These are phyloP conservation scores for Danio tinwini DNA, from an alignment of 2,797 vertebrate genomes.

Conservation along the genomic window DNA sequence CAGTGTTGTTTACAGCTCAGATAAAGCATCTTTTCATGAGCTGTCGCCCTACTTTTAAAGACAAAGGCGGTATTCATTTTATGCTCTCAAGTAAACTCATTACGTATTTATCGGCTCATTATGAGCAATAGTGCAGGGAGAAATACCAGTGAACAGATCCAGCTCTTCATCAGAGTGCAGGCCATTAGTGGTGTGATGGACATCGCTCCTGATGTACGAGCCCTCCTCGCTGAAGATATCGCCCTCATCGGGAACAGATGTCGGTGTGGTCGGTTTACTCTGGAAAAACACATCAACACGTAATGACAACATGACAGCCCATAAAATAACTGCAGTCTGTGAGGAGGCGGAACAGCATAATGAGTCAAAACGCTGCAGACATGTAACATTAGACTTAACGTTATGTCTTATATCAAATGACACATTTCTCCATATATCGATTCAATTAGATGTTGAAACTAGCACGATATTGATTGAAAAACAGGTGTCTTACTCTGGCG, in stretches of 20 bases:
- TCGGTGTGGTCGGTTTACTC: conserved; percentile 68
- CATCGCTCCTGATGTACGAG: conserved; percentile 39
- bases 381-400: background rate
- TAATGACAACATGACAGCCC: background rate
- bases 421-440: background rate
- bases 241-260: conserved; percentile 68
- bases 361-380: background rate
- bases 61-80: background rate
- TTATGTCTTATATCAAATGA: background rate
- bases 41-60: background rate
- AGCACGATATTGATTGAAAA: background rate
- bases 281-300: conserved; percentile 40
- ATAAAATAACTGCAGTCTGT: background rate
- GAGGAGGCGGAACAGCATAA: background rate
- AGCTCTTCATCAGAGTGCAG: conserved; percentile 86
- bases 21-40: background rate
- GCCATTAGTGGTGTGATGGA: conserved; percentile 79
- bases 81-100: background rate
- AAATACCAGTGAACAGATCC: conserved; percentile 90
- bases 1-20: too few relatives aligned
- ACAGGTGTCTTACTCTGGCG: conserved; percentile 63
- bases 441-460: background rate
- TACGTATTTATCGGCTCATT: conserved; percentile 4
- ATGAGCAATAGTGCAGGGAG: background rate
- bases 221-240: conserved; percentile 74